Conservation (phyloP, 2,113 vertebrate species). For the Hystrix cristata region DNA sequence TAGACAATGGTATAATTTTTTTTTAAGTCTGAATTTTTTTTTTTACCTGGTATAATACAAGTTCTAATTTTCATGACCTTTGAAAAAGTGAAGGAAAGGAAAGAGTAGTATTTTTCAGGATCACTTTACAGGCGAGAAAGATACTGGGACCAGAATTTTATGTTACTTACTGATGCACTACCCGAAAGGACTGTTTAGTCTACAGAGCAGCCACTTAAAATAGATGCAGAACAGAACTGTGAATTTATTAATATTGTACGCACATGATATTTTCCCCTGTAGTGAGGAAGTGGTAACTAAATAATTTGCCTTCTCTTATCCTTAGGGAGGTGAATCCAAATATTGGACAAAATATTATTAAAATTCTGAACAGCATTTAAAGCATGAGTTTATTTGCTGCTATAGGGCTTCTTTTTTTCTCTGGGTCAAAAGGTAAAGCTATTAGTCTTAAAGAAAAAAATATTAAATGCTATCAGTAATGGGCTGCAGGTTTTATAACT, state of each 20-base stretch:
- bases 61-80: conserved; percentile 46
- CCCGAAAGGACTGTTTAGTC: neutral
- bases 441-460: conserved; percentile 65
- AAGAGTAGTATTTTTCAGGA: conserved; percentile 25
- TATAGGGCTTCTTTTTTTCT: conserved; percentile 38
- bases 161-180: neutral
- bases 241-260: conserved; percentile 48
- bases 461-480: conserved; percentile 53
- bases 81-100: conserved; percentile 49
- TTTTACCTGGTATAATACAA: neutral
- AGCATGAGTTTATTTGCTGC: conserved; percentile 46
- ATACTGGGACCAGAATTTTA: neutral
- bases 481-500: conserved; percentile 53
- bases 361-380: conserved; percentile 66
- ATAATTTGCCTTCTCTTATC: conserved; percentile 69
- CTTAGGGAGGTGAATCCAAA: conserved; percentile 52
- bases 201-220: conserved; percentile 7
- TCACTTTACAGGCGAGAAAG: neutral
- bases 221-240: conserved; percentile 22
- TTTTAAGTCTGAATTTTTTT: neutral
- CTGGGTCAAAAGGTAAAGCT: conserved; percentile 69
- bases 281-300: conserved; percentile 54
- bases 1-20: conserved; percentile 27
- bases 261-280: conserved; percentile 37
- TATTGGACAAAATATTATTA: conserved; percentile 65